Base-by-base conservation (phyloP, 2,797 vertebrate species). In the Heterohyrax brucei region DNA sequence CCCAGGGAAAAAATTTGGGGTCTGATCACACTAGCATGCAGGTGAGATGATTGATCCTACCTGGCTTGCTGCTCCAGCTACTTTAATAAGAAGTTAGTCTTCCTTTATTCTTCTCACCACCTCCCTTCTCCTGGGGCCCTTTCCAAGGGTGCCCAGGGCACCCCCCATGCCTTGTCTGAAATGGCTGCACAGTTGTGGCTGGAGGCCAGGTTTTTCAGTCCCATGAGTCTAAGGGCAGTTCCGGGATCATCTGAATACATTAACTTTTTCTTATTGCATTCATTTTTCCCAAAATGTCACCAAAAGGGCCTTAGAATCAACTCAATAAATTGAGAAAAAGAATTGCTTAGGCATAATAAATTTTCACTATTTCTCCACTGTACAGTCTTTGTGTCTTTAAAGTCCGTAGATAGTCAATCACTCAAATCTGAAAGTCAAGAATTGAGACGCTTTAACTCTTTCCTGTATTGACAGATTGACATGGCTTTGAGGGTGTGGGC, bases 281-380 rank as follows among this genome's bases (percentile, higher is more conserved):
- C 18, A 64, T 83, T 39, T 91, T 30, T 75, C 85, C 85, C 30
- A 91, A 79, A 92, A 73, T 89, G 14, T 62, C 86, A 56, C 56
- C 33, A 64, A 91, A 84, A 30, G 22, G 4, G 62, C 87, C 95
- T 93, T 64, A 16, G 39, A 78, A 39, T 39, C 4, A 89, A 79
- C 77, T 73, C 85, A 77, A 66, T 26, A 68, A 16, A 83, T 18
- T 48, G 16, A 28, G 22, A 12, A 26, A 92, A 93, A 89, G 61
- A 48, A 81, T 9, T 85, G n/a, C 26, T 26, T 72, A 91, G 78
- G 21, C 48, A 50, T 72, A 50, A 75, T 39, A 92, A 87, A 89
- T 64, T 73, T 24, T 24, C 22, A 70, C 79, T 61, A 6, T 94
- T 85, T 94, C 85, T 87, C 59, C 83, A 16, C 3, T 22, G 30